Evolutionary conservation across 2,888 invertebrate genomes (phyloP), one percentile per base, ranked within the genome.

Genomic region (Drosophila leonis): DNA sequence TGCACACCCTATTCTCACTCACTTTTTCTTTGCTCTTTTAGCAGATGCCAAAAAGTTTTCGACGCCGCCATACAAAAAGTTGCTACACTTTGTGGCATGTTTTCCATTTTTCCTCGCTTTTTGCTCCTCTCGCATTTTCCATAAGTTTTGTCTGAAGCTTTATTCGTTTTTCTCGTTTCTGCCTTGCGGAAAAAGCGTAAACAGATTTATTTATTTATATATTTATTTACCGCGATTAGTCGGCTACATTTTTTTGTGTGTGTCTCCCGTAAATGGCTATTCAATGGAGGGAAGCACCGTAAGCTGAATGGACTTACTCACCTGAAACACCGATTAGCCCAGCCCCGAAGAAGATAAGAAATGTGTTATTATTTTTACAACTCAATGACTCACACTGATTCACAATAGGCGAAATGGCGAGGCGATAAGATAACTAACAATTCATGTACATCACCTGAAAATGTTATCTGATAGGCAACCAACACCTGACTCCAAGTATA

Each of bases 401-500:
- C 48, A 65, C 12, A 66, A 44, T 51, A 42, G n/a, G 37, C 56
- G 13, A 65, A 60, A 15, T 37, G 44, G 33, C 15, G 6, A 61
- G 46, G 18, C 33, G 79, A 88, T 84, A 73, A 82, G 85, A 79
- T 85, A 88, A 49, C 33, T 13, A 83, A 51, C 33, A 9, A 6
- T 12, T 3, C 48, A 12, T 51, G 59, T 66, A 63, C 46, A 62
- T 56, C 56, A 63, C 57, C 65, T 48, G 27, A 41, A 24, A 35
- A 33, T 48, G 46, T 69, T 78, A 68, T 29, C 64, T 56, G 80
- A 62, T 79, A 54, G 63, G 37, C 15, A n/a, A 37, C 15, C 18
- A 57, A 41, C 31, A n/a, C n/a, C n/a, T n/a, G n/a, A n/a, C n/a
- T n/a, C n/a, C n/a, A 29, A 31, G 51, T 88, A 88, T 83, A 88